These are phyloP conservation scores for Caenorhabditis elegans DNA, from an alignment of 1,140 invertebrate genomes.

Conservation along the genomic window DNA sequence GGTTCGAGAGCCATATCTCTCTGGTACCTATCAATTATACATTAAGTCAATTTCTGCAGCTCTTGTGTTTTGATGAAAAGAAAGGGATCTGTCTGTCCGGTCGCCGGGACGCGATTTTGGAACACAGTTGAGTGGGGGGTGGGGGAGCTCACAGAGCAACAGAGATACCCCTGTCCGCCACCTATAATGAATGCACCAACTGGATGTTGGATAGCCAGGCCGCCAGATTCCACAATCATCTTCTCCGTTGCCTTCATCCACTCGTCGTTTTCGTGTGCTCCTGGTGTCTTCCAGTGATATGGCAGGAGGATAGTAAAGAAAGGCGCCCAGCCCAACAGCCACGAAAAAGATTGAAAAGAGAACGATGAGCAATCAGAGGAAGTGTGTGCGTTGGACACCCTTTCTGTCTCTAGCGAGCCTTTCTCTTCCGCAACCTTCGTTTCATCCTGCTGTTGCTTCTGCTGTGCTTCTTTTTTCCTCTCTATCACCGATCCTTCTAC, in stretches of 20 bases:
- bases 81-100: background rate
- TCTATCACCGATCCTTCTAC: background rate
- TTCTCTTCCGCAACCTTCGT: constrained; percentile 13
- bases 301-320: constrained; percentile 10
- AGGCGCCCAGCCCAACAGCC: constrained; percentile 14
- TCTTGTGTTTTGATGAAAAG: constrained; percentile 11
- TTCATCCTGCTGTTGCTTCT: no score
- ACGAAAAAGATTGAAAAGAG: constrained; percentile 31
- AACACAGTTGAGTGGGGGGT: background rate
- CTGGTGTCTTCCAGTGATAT: constrained; percentile 30
- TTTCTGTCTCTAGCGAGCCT: constrained; percentile 19
- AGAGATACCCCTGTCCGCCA: background rate
- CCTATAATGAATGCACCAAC: constrained; percentile 25
- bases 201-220: background rate
- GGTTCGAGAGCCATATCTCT: background rate
- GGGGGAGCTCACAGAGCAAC: background rate
- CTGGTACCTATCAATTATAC: constrained; percentile 18
- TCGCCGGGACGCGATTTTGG: background rate
- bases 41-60: constrained; percentile 3
- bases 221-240: background rate
- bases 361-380: constrained; percentile 29
- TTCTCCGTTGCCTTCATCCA: background rate
- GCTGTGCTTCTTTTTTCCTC: background rate
- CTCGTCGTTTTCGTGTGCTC: background rate
- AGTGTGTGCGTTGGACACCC: constrained; percentile 27